A percentile compares a stretch with the other conserved stretches of the same genome.
Evolutionary conservation across 2,888 invertebrate species (phyloP).

Genomic region (Mesoligia furuncula): DNA sequence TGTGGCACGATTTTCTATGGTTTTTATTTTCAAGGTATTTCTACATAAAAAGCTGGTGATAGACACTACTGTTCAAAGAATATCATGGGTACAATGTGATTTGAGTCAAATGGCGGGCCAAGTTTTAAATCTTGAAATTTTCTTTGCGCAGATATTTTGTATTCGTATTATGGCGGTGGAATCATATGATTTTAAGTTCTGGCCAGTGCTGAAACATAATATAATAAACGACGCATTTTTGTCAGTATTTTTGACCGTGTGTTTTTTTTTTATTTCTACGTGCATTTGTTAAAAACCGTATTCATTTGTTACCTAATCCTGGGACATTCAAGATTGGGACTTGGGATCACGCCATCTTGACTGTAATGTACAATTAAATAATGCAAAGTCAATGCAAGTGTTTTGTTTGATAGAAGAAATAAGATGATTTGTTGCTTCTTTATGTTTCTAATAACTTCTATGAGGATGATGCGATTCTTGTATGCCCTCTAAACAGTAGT

Average conservation of each 20-base stretch:
- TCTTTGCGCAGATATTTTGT: constrained; percentile 11
- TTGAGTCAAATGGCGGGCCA: constrained; percentile 9
- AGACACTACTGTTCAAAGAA: constrained; percentile 47
- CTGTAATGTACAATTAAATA: constrained; percentile 44
- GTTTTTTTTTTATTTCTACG: too few relatives aligned
- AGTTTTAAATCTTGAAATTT: constrained; percentile 22
- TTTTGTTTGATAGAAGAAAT: constrained; percentile 58
- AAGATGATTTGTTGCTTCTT: constrained; percentile 59
- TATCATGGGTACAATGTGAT: constrained; percentile 33
- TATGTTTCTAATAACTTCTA: constrained; percentile 30
- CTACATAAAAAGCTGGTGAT: constrained; percentile 46
- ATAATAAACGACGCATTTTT: not conserved
- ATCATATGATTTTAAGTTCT: not conserved
- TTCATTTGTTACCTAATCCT: constrained; percentile 9
- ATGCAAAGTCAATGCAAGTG: constrained; percentile 68
- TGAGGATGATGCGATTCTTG: constrained; percentile 38
- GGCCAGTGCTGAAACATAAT: not conserved
- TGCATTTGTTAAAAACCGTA: constrained; percentile 8
- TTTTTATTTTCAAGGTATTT: constrained; percentile 26
- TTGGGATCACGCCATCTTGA: constrained; percentile 17
- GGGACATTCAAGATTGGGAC: constrained; percentile 18
- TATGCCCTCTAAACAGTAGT: constrained; percentile 71
- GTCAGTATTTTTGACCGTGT: not conserved
- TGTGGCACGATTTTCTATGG: constrained; percentile 28
- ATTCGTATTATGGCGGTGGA: constrained; percentile 9